A percentile compares a stretch with the other conserved stretches of the same genome.
phyloP scores from a whole-genome alignment of 2,888 invertebrate genomes.

The Spilarctia lutea region DNA sequence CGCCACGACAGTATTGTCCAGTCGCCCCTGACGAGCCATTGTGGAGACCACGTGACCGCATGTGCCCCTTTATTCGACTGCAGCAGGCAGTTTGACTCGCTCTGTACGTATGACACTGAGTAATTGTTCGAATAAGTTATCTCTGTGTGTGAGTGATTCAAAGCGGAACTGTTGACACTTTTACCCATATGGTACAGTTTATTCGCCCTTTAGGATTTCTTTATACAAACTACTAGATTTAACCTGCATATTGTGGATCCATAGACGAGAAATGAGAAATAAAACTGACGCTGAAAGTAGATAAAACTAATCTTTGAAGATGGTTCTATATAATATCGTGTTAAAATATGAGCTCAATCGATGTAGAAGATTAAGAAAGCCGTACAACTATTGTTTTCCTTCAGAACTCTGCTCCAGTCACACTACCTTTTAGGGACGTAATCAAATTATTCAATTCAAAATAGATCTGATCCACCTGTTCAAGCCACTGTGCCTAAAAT shows the following conservation, averaged over 20 bases:
- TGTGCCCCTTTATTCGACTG: constrained; percentile 32
- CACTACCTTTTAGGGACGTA: neutral
- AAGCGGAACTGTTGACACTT: neutral
- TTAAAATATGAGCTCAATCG: too few species aligned
- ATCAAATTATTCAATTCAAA: neutral
- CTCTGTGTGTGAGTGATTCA: neutral
- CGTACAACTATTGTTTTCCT: neutral
- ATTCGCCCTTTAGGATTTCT: too few species aligned
- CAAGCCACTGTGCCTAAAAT: neutral
- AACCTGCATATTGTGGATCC: too few species aligned
- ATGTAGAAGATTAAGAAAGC: neutral
- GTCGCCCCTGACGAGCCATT: constrained; percentile 38
- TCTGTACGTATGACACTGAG: neutral
- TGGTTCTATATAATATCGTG: too few species aligned
- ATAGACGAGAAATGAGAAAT: too few species aligned
- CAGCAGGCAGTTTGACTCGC: neutral
- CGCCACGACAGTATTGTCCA: constrained; percentile 36
- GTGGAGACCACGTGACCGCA: constrained; percentile 33
- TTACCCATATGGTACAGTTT: neutral
- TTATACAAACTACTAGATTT: too few species aligned
- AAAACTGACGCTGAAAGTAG: too few species aligned
- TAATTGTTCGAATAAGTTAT: too few species aligned
- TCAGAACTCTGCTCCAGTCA: neutral
- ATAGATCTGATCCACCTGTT: neutral
- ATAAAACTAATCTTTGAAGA: too few species aligned